phyloP scores from a whole-genome alignment of 2,797 vertebrate genomes.

The Neopelma chrysocephalum region DNA sequence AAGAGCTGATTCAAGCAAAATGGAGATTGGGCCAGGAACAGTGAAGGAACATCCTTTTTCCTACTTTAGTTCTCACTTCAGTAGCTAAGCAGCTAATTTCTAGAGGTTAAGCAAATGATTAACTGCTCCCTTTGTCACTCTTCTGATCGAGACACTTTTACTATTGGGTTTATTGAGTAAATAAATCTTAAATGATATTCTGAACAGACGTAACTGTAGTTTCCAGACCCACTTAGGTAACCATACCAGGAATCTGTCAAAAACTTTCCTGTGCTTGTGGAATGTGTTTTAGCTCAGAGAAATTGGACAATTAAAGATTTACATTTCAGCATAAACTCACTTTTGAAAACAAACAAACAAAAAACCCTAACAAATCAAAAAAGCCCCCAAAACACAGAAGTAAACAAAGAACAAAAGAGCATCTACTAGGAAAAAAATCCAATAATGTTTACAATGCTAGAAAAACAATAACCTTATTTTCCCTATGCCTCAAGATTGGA shows the following conservation, averaged over 20 bases:
- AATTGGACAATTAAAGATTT: neutral
- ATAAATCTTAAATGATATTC: neutral
- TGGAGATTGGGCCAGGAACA: fast-evolving
- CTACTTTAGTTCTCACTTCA: neutral
- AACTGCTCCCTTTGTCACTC: neutral
- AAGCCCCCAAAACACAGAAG: too few species aligned
- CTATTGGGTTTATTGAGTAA: neutral
- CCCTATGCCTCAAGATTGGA: neutral
- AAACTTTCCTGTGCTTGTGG: neutral
- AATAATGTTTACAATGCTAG: neutral
- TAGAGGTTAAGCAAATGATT: neutral
- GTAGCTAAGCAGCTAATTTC: neutral
- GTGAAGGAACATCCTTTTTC: neutral
- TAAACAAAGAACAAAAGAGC: neutral
- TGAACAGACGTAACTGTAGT: neutral
- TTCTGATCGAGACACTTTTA: neutral
- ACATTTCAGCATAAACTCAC: neutral
- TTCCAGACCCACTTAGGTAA: neutral
- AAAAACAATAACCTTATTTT: neutral
- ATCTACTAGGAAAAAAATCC: neutral
- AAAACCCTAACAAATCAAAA: too few species aligned
- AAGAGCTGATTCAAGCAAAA: neutral
- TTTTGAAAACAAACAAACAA: neutral
- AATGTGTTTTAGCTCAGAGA: neutral
- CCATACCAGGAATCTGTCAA: neutral